Percentiles rank a stretch among this genome's conserved stretches.
phyloP scores from a whole-genome alignment of 2,797 vertebrate genomes.

The Neopelma chrysocephalum region DNA sequence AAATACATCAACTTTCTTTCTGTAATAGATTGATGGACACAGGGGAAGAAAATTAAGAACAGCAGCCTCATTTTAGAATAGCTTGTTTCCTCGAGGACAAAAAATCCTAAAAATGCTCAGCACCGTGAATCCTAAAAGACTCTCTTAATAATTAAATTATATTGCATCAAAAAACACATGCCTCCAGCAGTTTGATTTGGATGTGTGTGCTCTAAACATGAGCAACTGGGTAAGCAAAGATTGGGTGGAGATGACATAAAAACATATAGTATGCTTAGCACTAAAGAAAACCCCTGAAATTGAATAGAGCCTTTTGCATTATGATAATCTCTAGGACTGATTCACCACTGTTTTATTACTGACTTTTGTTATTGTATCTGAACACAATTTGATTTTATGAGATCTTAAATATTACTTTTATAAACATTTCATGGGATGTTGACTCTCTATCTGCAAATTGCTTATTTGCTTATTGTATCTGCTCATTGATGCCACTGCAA shows the following conservation, averaged over 20 bases:
- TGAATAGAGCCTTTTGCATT: slow-evolving; percentile 18
- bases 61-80: neutral
- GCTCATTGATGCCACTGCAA: slow-evolving; percentile 39
- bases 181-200: neutral
- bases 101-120: neutral
- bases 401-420: slow-evolving; percentile 68
- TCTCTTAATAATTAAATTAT: slow-evolving; percentile 42
- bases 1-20: neutral
- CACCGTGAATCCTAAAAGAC: neutral
- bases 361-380: slow-evolving; percentile 47
- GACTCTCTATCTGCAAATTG: slow-evolving; percentile 59
- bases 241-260: neutral
- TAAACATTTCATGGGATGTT: slow-evolving; percentile 67
- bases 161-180: slow-evolving; percentile 2
- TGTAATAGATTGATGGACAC: neutral
- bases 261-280: neutral
- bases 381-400: slow-evolving; percentile 62
- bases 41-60: neutral
- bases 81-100: neutral
- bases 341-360: slow-evolving; percentile 47
- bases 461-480: slow-evolving; percentile 59
- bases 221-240: slow-evolving; percentile 2
- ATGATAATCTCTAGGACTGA: neutral
- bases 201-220: neutral
- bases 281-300: neutral